These are phyloP conservation scores for Thysanoteuthis rhombus DNA, from an alignment of 2,888 invertebrate species.

Conservation along the genomic window DNA sequence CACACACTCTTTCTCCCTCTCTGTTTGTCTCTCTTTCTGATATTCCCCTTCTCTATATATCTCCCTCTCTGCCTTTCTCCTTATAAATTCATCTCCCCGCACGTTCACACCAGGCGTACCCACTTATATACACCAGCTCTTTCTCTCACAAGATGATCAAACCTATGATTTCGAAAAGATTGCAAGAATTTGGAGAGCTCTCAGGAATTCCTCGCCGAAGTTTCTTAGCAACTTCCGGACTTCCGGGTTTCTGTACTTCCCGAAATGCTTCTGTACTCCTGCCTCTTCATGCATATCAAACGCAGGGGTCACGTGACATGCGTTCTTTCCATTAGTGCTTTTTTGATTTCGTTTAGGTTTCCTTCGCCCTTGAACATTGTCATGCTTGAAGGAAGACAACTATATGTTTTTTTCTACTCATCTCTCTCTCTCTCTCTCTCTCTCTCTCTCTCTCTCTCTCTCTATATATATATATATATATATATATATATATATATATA, in stretches of 20 bases:
- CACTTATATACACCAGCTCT: too few relatives aligned
- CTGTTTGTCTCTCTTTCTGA: too few relatives aligned
- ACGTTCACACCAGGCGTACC: too few relatives aligned
- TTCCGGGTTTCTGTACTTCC: neutral
- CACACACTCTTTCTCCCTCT: too few relatives aligned
- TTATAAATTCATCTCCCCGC: too few relatives aligned
- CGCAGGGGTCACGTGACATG: neutral
- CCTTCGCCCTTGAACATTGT: too few relatives aligned
- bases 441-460: neutral
- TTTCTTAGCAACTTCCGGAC: neutral
- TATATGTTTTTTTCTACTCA: rapidly evolving
- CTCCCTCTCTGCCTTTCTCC: too few relatives aligned
- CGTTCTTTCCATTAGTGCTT: neutral
- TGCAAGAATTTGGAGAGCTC: neutral
- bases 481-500: too few relatives aligned
- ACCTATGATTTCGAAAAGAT: neutral
- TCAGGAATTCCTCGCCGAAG: neutral
- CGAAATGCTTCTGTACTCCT: neutral
- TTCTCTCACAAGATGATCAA: neutral
- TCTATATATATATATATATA: neutral
- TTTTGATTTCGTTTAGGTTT: too few relatives aligned
- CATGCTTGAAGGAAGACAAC: too few relatives aligned
- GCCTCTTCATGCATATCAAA: neutral
- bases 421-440: neutral
- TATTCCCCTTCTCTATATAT: too few relatives aligned